phyloP scores from a whole-genome alignment of 2,888 invertebrate species.

The Tetropium fuscum region DNA sequence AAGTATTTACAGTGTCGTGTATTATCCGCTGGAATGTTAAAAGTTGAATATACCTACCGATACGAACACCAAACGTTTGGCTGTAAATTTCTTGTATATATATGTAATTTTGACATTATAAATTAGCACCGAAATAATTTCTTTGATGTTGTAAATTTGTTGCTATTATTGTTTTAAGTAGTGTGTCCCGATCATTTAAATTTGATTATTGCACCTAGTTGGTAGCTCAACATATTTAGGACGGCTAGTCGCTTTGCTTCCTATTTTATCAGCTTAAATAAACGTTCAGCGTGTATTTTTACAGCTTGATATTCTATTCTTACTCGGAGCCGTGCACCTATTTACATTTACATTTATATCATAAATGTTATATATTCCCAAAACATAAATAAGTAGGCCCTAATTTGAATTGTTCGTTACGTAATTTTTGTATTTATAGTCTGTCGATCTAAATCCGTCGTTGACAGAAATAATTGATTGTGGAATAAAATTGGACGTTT shows the following conservation, averaged over 20 bases:
- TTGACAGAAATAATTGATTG: constrained; percentile 2
- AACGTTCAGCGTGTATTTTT: constrained; percentile 36
- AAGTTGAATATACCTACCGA: no score
- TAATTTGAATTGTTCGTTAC: constrained; percentile 27
- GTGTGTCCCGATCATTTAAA: constrained; percentile 49
- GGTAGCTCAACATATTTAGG: constrained; percentile 50
- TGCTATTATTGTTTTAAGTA: constrained; percentile 26
- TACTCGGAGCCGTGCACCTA: constrained; percentile 10
- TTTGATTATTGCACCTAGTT: constrained; percentile 49
- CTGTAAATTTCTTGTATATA: neutral
- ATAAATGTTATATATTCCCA: constrained; percentile 22
- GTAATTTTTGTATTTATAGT: constrained; percentile 29
- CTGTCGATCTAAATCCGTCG: constrained; percentile 16
- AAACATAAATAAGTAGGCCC: constrained; percentile 10
- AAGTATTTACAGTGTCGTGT: constrained; percentile 26
- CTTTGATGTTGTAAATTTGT: neutral
- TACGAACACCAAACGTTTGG: constrained; percentile 2
- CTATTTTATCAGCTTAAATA: constrained; percentile 47
- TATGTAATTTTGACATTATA: neutral
- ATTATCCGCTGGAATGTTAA: constrained; percentile 4
- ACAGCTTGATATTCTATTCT: constrained; percentile 16
- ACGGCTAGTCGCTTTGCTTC: constrained; percentile 47
- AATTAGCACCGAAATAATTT: neutral
- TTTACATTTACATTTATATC: constrained; percentile 20
- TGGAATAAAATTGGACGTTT: constrained; percentile 25